Evolutionary conservation across 2,888 invertebrate species (phyloP), one percentile per base, ranked within the genome.

Genomic region (Drosophila buzzatii): DNA sequence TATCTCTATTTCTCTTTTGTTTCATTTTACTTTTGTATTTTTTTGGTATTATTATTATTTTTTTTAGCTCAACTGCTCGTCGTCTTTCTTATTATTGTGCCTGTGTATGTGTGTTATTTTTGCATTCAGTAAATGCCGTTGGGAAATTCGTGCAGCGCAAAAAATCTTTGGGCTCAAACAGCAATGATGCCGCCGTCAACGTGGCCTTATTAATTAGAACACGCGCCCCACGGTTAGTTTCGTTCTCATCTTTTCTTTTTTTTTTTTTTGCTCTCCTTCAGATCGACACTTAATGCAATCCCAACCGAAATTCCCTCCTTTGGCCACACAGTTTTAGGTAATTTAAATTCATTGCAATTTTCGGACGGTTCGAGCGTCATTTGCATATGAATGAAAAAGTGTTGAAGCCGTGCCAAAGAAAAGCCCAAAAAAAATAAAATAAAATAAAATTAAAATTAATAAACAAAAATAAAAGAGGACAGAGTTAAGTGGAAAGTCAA

Each of bases 1-100:
- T 85, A 85, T 85, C 85, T 85, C 85, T 81, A 87, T 85, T 81
- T 85, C 81, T 79, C 85, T 82, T 87, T 85, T 87, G 85, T 87
- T 85, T 87, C 87, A 81, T 87, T 85, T 76, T 80, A 82, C 82
- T 78, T 82, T 78, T 78, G 71, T 70, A 42, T 64, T 59, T 59
- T 65, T 60, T 52, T 42, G 23, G 39, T 63, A 59, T 69, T 80
- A 42, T 70, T 61, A 23, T 73, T 47, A 58, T 51, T 16, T 37
- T 73, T 61, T 74, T 51, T 60, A 57, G 53, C 60, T 62, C 59
- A 53, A 67, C 57, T 66, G 60, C 52, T 58, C 37, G 12, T 41
- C 51, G 67, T 53, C 47, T 71, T 69, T 70, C 33, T 68, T 71
- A 65, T 71, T 72, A 75, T 67, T 68, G 56, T 45, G n/a, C 6